These are phyloP conservation scores for Aegithalos caudatus DNA, from an alignment of 2,113 vertebrate genomes.

Conservation along the genomic window DNA sequence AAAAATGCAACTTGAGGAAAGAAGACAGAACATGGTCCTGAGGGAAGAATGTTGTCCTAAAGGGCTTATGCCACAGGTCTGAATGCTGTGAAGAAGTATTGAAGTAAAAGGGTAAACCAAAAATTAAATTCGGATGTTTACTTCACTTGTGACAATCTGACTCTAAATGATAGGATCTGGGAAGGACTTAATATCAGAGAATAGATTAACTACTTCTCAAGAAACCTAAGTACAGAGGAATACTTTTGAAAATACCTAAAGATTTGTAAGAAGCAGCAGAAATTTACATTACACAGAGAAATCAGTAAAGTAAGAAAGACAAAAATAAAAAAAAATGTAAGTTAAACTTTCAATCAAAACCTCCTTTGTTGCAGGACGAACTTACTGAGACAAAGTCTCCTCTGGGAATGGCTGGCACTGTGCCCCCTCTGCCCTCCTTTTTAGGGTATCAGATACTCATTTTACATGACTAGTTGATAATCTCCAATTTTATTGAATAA, in stretches of 20 bases:
- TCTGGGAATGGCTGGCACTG: not conserved
- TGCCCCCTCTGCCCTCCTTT: fast-evolving
- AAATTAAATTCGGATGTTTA: not conserved
- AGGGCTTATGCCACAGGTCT: not conserved
- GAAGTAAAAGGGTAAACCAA: not conserved
- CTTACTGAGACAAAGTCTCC: not conserved
- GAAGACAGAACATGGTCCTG: not conserved
- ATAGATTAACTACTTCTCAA: not conserved
- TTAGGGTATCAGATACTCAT: not conserved
- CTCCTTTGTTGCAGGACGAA: not conserved
- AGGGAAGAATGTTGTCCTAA: not conserved
- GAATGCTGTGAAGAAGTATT: not conserved
- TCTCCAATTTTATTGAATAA: not conserved
- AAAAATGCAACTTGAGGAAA: not conserved
- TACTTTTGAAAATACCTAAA: not conserved
- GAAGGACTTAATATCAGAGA: not conserved
- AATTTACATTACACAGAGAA: not conserved
- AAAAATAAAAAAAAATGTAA: not conserved
- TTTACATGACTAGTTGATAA: not conserved
- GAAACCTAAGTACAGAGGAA: not conserved
- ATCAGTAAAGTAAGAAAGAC: not conserved
- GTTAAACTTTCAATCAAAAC: not conserved
- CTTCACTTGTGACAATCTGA: not conserved
- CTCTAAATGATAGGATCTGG: not conserved
- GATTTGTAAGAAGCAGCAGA: not conserved